Conservation (phyloP, 2,113 vertebrate species). For the Myrmecophaga tridactyla region DNA sequence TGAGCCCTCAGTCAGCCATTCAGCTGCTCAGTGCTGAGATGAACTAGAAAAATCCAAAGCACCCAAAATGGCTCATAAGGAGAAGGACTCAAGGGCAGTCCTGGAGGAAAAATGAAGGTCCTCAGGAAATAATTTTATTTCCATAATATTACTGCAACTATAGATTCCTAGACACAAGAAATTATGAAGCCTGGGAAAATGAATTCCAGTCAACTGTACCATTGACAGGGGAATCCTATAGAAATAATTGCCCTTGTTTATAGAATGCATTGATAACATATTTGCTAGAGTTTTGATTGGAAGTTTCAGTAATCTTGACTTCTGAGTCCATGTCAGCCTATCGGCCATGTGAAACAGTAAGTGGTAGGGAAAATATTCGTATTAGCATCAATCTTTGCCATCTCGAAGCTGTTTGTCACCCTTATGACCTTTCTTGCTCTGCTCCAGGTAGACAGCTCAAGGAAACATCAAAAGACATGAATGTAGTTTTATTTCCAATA, state of each 20-base stretch:
- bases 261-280: not conserved
- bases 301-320: not conserved
- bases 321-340: not conserved
- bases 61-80: not conserved
- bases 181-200: not conserved
- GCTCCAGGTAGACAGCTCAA: not conserved
- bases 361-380: not conserved
- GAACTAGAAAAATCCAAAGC: not conserved
- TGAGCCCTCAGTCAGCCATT: not conserved
- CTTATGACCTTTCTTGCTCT: not conserved
- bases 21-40: not conserved
- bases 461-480: not conserved
- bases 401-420: not conserved
- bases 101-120: not conserved
- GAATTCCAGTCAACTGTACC: not conserved
- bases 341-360: not conserved
- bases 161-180: not conserved
- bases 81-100: not conserved
- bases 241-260: not conserved
- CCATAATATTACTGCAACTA: not conserved
- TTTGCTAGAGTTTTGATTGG: not conserved
- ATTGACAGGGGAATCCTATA: not conserved
- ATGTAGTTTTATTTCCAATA: not conserved
- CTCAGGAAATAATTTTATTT: not conserved
- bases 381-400: not conserved